Evolutionary conservation across 2,888 invertebrate genomes (phyloP), one percentile per base, ranked within the genome.

Genomic region (Dysmachus trigonus): DNA sequence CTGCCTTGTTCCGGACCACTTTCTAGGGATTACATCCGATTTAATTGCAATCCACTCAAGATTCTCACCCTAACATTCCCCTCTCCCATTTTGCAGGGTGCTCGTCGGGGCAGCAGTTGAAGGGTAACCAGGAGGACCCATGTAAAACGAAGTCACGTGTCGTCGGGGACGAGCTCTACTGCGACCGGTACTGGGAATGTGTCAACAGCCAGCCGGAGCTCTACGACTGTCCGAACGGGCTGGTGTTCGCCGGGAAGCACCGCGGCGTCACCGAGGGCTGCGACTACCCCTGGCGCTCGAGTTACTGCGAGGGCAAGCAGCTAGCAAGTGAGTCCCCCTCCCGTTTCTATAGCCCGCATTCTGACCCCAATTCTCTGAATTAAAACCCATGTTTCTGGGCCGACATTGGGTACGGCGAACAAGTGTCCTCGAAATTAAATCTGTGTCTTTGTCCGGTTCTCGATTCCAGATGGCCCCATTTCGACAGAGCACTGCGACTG

Each of bases 171-270:
- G 95, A 95, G 89, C 95, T 95, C 77, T 96, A 97, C 92, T 97
- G 97, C 90, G 96, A 96, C 91, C 93, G 94, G 88, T 91, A 91
- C 88, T 97, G 97, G 97, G 97, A 97, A 91, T 97, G 97, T 90
- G 96, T 97, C 87, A 95, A 94, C 89, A 96, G 96, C 0, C 96
- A 96, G 90, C 95, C 96, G 0, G 95, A 96, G 88, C 93, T 97
- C 87, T 97, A 97, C 91, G 97, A 97, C 92, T 98, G 97, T 90
- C 97, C 97, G 85, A 98, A 97, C 90, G 97, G 97, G 0, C 93
- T 97, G 88, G 97, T 97, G 74, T 98, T 96, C 92, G 97, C 97
- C 22, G 97, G 97, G 3, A 97, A 97, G 91, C 95, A 97, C 90
- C 93, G 97, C 74, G 97, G 97, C 4, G 97, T 97, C 8, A 97